Evolutionary conservation across 1,140 invertebrate species (phyloP).

Genomic region (Probaryconus sp.): DNA sequence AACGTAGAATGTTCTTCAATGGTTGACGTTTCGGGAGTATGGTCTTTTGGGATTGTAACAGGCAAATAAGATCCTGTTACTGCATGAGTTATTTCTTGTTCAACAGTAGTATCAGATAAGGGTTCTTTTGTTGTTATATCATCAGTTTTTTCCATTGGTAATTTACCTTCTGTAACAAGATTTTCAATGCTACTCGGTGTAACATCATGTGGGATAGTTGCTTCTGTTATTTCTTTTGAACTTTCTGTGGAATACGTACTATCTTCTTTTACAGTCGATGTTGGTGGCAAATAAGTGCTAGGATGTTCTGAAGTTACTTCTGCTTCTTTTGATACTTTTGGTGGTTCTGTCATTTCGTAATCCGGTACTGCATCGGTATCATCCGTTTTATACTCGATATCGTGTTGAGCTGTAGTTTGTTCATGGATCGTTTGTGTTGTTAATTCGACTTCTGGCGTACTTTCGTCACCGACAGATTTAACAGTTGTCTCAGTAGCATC

Average conservation of each 20-base stretch:
- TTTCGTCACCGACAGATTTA: slow-evolving; percentile 27
- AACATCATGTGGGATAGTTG: neutral
- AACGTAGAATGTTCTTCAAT: slow-evolving; percentile 27
- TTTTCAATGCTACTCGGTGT: slow-evolving; percentile 4
- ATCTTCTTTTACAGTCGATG: slow-evolving; percentile 25
- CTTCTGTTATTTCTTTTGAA: slow-evolving; percentile 8
- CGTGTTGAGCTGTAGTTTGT: slow-evolving; percentile 56
- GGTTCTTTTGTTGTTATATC: slow-evolving; percentile 11
- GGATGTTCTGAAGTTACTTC: slow-evolving; percentile 27
- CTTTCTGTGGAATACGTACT: slow-evolving; percentile 5
- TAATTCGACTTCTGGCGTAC: slow-evolving; percentile 19
- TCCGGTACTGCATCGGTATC: slow-evolving; percentile 65
- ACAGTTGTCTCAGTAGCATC: slow-evolving; percentile 13
- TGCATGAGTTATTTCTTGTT: slow-evolving; percentile 7
- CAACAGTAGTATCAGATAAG: slow-evolving; percentile 21
- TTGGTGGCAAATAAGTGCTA: slow-evolving; percentile 39
- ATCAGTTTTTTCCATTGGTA: slow-evolving; percentile 10
- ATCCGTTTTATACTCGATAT: slow-evolving; percentile 71
- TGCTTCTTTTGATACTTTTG: slow-evolving; percentile 25
- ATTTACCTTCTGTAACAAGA: slow-evolving; percentile 1
- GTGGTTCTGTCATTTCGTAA: slow-evolving; percentile 44
- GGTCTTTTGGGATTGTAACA: slow-evolving; percentile 24
- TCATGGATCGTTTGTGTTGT: slow-evolving; percentile 35
- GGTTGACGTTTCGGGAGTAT: slow-evolving; percentile 14
- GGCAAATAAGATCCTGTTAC: slow-evolving; percentile 36